Evolutionary conservation across 2,888 invertebrate species (phyloP), one percentile per base, ranked within the genome.

Genomic region (Pecten maximus): DNA sequence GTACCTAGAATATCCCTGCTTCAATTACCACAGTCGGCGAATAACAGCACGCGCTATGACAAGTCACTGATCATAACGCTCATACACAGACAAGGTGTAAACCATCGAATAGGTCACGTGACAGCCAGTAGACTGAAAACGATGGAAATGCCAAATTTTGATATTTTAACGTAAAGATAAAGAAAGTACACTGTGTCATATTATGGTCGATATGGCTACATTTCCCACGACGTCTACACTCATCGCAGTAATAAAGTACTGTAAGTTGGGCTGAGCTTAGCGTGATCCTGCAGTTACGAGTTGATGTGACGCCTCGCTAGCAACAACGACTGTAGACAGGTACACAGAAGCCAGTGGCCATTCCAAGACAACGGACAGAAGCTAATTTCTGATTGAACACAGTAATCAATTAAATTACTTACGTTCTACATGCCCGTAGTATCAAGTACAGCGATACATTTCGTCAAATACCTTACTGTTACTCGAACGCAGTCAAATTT

Each of bases 131-230:
- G 74, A 74, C 74, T 35, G 35, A 35, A 35, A 74, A 74, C 35
- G 74, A 74, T 74, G 28, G 74, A 74, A 74, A 74, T 74, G 74
- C 35, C 74, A 74, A 74, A 35, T 74, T 74, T 74, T 74, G 74
- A 74, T 74, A 74, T 74, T 74, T 35, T 74, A 74, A 74, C 74
- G 74, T 35, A 10, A 23, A 74, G 74, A 74, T 74, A 28, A 74
- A 74, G 74, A 74, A 74, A 74, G 74, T 74, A 74, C 74, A 74
- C 74, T 23, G 74, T 74, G 74, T 74, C 74, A 74, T 74, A 35
- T 28, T 74, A 74, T 12, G 74, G 74, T 74, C 74, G 74, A 74
- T 74, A 74, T 74, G 6, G 74, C 74, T 74, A 74, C 74, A 10
- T 8, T 74, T 3, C 15, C 74, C 28, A 74, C 28, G 35, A 74